Percentiles rank a stretch among this genome's conserved stretches.
These are phyloP conservation scores for Orgyia antiqua DNA, from an alignment of 2,888 invertebrate species.

Conservation along the genomic window DNA sequence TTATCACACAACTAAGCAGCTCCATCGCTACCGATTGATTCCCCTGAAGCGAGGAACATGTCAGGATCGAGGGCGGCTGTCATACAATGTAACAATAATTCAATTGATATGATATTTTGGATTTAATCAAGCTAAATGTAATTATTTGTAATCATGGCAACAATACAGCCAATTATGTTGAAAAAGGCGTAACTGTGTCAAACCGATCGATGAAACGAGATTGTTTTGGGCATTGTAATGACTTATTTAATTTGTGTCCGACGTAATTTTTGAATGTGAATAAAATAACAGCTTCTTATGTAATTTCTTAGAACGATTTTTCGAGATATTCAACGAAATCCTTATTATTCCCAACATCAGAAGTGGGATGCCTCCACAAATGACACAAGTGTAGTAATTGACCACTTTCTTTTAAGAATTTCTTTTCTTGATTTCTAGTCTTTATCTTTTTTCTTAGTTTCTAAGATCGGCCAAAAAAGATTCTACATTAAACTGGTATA, in stretches of 20 bases:
- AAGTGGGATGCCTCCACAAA: no score
- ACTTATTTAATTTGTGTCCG: not conserved
- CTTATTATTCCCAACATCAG: no score
- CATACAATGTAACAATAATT: constrained; percentile 19
- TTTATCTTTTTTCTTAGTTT: no score
- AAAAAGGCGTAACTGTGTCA: not conserved
- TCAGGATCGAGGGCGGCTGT: constrained; percentile 20
- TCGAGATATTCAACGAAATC: no score
- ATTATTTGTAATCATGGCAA: constrained; percentile 10
- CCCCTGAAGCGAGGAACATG: constrained; percentile 26
- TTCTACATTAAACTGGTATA: no score
- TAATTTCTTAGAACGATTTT: no score
- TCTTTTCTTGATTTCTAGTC: no score
- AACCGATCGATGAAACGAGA: constrained; percentile 1
- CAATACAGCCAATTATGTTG: constrained; percentile 10
- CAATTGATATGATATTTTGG: constrained; percentile 25
- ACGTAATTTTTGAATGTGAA: no score
- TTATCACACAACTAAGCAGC: constrained; percentile 39
- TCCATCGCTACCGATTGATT: constrained; percentile 49
- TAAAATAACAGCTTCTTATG: no score
- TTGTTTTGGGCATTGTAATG: not conserved
- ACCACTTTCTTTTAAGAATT: no score
- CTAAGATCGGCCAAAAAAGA: no score
- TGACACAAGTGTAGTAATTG: no score
- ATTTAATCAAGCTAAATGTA: constrained; percentile 10